Evolutionary conservation across 1,140 invertebrate genomes (phyloP).

Genomic region (Triops longicaudatus): DNA sequence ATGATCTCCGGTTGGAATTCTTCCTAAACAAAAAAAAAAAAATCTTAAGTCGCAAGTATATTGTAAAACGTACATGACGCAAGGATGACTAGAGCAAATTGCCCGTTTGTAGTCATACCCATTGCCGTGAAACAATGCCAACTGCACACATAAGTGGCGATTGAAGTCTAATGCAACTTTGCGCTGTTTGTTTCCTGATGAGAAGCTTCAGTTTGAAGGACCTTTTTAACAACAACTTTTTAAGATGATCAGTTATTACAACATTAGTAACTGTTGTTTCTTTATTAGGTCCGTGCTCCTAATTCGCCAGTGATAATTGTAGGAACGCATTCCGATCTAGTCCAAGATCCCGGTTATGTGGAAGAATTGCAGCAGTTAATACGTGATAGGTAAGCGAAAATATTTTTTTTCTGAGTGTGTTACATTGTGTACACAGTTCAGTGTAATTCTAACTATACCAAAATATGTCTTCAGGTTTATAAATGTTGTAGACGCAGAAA

Average conservation of each 20-base stretch:
- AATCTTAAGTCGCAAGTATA: no score
- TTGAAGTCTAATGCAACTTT: no score
- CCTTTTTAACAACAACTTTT: background rate
- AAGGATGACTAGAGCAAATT: no score
- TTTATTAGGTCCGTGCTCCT: conserved; percentile 67
- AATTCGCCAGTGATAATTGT: conserved; percentile 91
- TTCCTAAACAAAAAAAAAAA: no score
- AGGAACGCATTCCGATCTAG: conserved; percentile 87
- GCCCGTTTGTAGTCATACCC: no score
- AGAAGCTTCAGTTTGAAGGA: no score
- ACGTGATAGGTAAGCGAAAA: conserved; percentile 47
- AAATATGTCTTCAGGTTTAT: conserved; percentile 58
- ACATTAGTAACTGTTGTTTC: conserved; percentile 30
- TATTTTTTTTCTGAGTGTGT: background rate
- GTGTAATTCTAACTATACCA: background rate
- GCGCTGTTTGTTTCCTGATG: no score
- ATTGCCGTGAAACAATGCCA: no score
- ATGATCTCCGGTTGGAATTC: no score
- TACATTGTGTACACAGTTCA: conserved; percentile 3
- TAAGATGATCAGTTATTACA: conserved; percentile 9
- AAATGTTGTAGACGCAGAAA: conserved; percentile 88
- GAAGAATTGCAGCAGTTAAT: conserved; percentile 83
- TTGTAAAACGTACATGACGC: no score
- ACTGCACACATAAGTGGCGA: no score
- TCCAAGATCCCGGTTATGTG: conserved; percentile 58